Base-by-base conservation (phyloP, 2,888 invertebrate species). In the Drosophila koepferae region DNA sequence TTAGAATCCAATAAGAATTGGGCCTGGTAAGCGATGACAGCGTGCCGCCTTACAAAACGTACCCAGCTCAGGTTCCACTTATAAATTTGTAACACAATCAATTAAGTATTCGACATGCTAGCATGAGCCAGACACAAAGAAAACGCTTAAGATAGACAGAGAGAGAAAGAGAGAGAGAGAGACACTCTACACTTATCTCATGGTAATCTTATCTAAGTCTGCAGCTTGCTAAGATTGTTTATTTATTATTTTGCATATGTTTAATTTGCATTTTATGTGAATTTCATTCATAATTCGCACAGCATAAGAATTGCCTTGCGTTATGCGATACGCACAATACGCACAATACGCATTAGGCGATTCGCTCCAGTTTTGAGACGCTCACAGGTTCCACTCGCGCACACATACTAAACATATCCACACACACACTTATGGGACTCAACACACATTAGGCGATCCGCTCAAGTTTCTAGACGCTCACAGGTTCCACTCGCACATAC, bases 1-100 rank as follows among this genome's bases (percentile, higher is more conserved):
- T 61, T 60, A 14, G 48, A 48, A 40, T 14, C 9, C 38, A 48
- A 60, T 28, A 8, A 20, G 28, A 16, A 43, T 43, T 56, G 4
- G 41, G 18, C 40, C n/a, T 12, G 40, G 4, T 7, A 34, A 28
- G 28, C 6, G 55, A n/a, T 54, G 54, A 38, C n/a, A 40, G 10
- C 38, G 34, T 51, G 51, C 14, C 40, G 28, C 7, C 7, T 12
- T 12, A 23, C 44, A 49, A 49, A 12, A 12, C 2, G 3, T 8
- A 4, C 23, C 9, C 6, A 9, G 8, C n/a, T 14, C 23, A 36
- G 16, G 36, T n/a, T 36, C 36, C 36, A 46, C 16, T 18, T 31
- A 14, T 28, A 28, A 28, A 18, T 16, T 12, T 28, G 55, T 28
- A 41, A 31, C 34, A 34, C 34, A 16, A 2, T 9, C 48, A 23